Evolutionary conservation across 2,797 vertebrate species (phyloP), one percentile per base, ranked within the genome.

Genomic region (Scolopax rusticola): DNA sequence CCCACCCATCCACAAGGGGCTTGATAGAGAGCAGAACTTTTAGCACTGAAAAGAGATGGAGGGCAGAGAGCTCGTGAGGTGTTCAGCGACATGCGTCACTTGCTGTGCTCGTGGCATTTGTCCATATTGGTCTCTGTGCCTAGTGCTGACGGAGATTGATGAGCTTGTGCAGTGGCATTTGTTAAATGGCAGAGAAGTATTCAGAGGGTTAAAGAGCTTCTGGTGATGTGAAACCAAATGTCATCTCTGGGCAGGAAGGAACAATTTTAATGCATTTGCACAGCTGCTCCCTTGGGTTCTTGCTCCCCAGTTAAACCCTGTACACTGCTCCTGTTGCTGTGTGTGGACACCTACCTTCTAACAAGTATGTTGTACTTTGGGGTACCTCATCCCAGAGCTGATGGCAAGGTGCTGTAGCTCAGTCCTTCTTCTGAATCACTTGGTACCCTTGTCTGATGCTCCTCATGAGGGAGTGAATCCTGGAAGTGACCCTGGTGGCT

Each of bases 111-210:
- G 0, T 95, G 83, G 81, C 74, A 40, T 68, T 95, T 92, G 81
- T 81, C 80, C 47, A 1, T 64, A 18, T 10, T 21, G 2, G 28
- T 82, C 43, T 78, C 38, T 12, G 0, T 87, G 56, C 41, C 69
- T 5, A 1, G 3, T 4, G 3, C 28, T 85, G 88, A 59, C 1
- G 0, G 68, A 80, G 90, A 80, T 77, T 64, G 93, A 94, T 95
- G 91, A 94, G 71, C 68, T 74, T 90, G 88, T 95, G 84, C 94
- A 87, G 61, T 95, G 95, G 90, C 91, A 95, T 93, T 96, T 95
- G 47, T 82, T 91, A 96, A 95, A 94, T 93, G 85, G 64, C 91
- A 93, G 64, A 70, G 64, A 71, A 90, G 65, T 64, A 28, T 0
- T 13, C 78, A 87, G 78, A 71, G 64, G 61, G 81, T 94, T 94